Conservation (phyloP, 2,113 vertebrate species). For the Corynorhinus townsendii region DNA sequence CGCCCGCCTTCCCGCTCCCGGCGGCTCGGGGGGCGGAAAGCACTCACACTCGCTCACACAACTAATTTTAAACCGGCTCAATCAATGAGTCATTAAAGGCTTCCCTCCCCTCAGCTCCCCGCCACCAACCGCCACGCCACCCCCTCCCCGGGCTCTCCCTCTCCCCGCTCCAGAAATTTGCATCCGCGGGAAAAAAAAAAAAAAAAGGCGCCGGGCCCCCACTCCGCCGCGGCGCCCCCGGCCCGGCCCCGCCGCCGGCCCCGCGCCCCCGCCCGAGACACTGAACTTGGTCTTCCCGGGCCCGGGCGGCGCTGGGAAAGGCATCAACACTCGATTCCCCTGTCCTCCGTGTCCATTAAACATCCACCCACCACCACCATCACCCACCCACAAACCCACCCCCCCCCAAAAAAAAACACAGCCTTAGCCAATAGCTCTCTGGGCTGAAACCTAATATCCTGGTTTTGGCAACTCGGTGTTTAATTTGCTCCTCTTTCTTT, state of each 20-base stretch:
- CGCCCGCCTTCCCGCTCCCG: conserved; percentile 75
- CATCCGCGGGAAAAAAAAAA: conserved; percentile 52
- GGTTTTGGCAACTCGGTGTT: conserved; percentile 97
- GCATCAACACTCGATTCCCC: conserved; percentile 76
- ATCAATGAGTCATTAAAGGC: conserved; percentile 87
- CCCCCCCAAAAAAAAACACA: conserved; percentile 78
- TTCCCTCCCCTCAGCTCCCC: conserved; percentile 78
- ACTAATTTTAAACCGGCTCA: conserved; percentile 83
- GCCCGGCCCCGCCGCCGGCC: conserved; percentile 74
- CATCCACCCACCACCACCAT: conserved; percentile 79
- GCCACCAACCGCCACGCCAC: conserved; percentile 75
- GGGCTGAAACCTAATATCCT: conserved; percentile 99
- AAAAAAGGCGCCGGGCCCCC: conserved; percentile 69
- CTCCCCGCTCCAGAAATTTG: conserved; percentile 75
- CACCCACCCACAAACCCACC: conserved; percentile 77
- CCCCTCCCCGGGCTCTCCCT: conserved; percentile 72
- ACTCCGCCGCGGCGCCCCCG: conserved; percentile 73
- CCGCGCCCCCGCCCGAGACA: conserved; percentile 62
- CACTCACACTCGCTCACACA: conserved; percentile 64
- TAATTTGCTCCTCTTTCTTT: conserved; percentile 96
- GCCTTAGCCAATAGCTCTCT: conserved; percentile 86
- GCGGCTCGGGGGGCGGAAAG: conserved; percentile 74
- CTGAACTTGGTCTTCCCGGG: conserved; percentile 71
- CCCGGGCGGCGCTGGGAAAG: conserved; percentile 71
- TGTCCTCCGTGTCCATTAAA: conserved; percentile 80